Base-by-base conservation (phyloP, 2,888 invertebrate species). In the Toxonevra muliebris region DNA sequence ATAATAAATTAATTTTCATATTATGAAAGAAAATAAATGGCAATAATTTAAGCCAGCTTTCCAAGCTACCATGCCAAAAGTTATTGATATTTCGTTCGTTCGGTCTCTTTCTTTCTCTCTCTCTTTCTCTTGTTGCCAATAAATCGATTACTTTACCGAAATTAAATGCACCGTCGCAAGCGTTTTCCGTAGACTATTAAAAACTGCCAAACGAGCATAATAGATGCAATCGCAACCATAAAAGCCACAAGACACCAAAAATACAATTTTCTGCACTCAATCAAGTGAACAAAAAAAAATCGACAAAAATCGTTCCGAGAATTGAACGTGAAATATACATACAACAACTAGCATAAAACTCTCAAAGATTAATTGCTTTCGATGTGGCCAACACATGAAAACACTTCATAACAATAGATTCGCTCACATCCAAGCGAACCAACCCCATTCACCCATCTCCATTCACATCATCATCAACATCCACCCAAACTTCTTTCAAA, bases 331-430 rank as follows among this genome's bases (percentile, higher is more conserved):
- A 19, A 54, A 54, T 48, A 2, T 15, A 30, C 30, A 2, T 15
- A 30, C 30, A 30, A 8, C 13, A 8, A 8, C n/a, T 8, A 54
- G 54, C 13, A 12, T 12, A 5, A 13, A 41, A 59, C 17, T 43
- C 48, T 9, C 50, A 61, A 45, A 61, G 61, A 61, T 61, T 61
- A 61, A 61, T 61, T 61, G 50, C 50, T 61, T 61, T 61, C 19
- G n/a, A 12, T 57, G 20, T 30, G 30, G 53, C 17, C 17, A 19
- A 4, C 17, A 11, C 20, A 19, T 19, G 12, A 19, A 3, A 11
- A n/a, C 15, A 20, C 20, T 19, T 53, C 53, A 53, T 19, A 48
- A 48, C 48, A 48, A 48, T 15, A 48, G 15, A 48, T 15, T n/a
- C n/a, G n/a, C 48, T 4, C 13, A 2, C 10, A 48, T 5, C 48